Evolutionary conservation across 2,888 invertebrate species (phyloP).

Genomic region (Zygaena filipendulae): DNA sequence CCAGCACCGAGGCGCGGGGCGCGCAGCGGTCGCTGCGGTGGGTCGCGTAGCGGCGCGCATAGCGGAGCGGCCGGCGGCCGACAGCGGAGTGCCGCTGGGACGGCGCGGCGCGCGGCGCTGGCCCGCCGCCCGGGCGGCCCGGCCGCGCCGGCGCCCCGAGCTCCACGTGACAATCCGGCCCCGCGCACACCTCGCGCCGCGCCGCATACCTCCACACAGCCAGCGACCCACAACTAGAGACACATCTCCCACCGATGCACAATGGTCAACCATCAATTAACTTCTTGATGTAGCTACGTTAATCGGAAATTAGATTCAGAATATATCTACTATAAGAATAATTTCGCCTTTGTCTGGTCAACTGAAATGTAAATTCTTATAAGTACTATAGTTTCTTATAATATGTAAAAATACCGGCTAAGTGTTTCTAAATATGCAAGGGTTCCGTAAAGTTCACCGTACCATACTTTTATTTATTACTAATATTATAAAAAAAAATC

Average conservation of each 20-base stretch:
- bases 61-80: conserved; percentile 46
- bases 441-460: no score
- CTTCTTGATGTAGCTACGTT: conserved; percentile 18
- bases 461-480: no score
- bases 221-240: conserved; percentile 24
- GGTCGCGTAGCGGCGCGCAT: conserved; percentile 41
- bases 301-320: conserved; percentile 27
- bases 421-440: no score
- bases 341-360: conserved; percentile 16
- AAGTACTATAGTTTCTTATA: no score
- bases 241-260: conserved; percentile 52
- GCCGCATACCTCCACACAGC: conserved; percentile 21
- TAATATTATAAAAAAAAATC: no score
- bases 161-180: conserved; percentile 30
- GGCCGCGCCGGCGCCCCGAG: conserved; percentile 53
- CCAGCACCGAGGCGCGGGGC: conserved; percentile 42
- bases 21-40: conserved; percentile 22
- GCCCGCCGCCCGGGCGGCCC: conserved; percentile 52
- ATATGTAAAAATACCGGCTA: no score
- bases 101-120: no score
- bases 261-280: conserved; percentile 53
- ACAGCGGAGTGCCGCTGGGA: conserved; percentile 49
- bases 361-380: no score
- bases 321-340: conserved; percentile 24
- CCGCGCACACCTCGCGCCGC: conserved; percentile 23